Evolutionary conservation across 2,113 vertebrate species (phyloP), one percentile per base, ranked within the genome.

Genomic region (Ptychochromis oligacanthus): DNA sequence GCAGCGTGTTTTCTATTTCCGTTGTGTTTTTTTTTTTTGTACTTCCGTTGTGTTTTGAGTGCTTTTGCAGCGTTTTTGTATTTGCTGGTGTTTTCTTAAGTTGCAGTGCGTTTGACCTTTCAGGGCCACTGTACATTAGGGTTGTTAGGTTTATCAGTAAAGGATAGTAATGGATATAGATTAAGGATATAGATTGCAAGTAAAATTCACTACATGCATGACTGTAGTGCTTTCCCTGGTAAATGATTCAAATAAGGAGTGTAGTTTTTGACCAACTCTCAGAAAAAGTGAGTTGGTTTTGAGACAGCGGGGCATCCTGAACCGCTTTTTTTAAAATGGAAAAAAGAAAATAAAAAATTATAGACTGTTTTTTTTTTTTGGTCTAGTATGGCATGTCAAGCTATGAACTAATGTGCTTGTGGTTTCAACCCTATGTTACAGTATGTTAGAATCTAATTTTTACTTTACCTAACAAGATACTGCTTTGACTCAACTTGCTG

Each of bases 261-360:
- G 1, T 20, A 79, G 58, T 17, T 60, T 61, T 36, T 18, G 52
- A n/a, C 70, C 57, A 55, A 49, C 64, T 49, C 15, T 70, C 46
- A 52, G 24, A 52, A 52, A 49, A 52, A 13, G 43, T 1, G 24
- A 70, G 65, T 28, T 12, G 11, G 67, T 24, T 80, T 77, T 40
- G 43, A 55, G 20, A 56, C 18, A 6, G 34, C 17, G 38, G 38
- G 38, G 26, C 2, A 5, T 17, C 36, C 60, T 56, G 24, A 77
- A 11, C 36, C 22, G 43, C 57, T 20, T 24, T 38, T 31, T 17
- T 59, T 65, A 28, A 49, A 61, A 75, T 57, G 67, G 52, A 17
- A 76, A 88, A 81, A 34, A 34, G 40, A 31, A 58, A 36, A 82
- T 62, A 76, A 64, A 55, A 78, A 88, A 88, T 83, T 83, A 83